Percentiles rank a stretch among this genome's conserved stretches.
Evolutionary conservation across 92 coral and sea anemone genomes (phyloP).

Genomic region (Phenganax stokvisi): DNA sequence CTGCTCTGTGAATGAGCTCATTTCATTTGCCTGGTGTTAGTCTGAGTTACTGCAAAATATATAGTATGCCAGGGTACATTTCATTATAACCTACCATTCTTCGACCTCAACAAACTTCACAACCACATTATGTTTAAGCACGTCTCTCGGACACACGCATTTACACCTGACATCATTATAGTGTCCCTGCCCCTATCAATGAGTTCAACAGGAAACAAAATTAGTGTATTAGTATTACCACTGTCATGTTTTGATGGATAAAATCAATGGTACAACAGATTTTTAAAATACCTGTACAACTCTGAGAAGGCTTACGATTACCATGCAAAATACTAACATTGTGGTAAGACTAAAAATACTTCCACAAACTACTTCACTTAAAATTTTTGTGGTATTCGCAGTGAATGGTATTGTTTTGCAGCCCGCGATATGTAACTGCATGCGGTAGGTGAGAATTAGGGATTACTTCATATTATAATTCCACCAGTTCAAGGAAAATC

Average conservation of each 20-base stretch:
- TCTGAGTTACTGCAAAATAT: background rate
- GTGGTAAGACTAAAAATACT: background rate
- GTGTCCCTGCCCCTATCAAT: slow-evolving; percentile 47
- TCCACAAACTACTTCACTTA: background rate
- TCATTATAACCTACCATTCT: slow-evolving; percentile 60
- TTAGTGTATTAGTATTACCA: background rate
- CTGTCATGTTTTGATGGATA: background rate
- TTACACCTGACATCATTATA: slow-evolving; percentile 90
- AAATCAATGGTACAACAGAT: too few species aligned
- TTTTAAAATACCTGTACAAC: background rate
- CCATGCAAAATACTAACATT: background rate
- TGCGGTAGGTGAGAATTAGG: background rate
- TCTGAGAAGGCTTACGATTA: background rate
- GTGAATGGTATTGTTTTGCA: background rate
- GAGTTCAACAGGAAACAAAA: background rate
- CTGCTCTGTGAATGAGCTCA: background rate
- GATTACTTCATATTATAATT: slow-evolving; percentile 3
- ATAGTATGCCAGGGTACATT: background rate
- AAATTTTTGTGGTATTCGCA: background rate
- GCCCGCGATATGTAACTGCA: background rate
- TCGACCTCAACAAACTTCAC: slow-evolving; percentile 73
- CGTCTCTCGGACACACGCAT: slow-evolving; percentile 83
- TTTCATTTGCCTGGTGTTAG: background rate
- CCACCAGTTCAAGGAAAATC: background rate
- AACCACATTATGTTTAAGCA: slow-evolving; percentile 60